A percentile compares a stretch with the other conserved stretches of the same genome.
Conservation (phyloP, 2,888 invertebrate species). For the Pyrochroa serraticornis region DNA sequence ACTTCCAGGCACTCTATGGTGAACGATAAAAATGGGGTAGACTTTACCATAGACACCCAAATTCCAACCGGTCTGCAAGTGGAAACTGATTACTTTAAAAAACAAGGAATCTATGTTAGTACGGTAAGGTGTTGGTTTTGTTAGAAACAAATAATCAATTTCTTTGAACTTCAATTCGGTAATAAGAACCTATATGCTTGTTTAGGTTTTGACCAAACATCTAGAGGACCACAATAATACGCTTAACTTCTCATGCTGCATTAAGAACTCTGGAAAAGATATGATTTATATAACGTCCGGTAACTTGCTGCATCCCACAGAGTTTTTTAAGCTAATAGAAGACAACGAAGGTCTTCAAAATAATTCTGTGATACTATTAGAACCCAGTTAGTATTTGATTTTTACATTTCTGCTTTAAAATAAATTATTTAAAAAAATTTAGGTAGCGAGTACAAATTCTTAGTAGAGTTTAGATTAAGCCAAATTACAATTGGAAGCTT, state of each 20-base stretch:
- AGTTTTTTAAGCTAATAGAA: conserved; percentile 17
- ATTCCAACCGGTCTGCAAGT: conserved; percentile 24
- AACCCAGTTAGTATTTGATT: conserved; percentile 31
- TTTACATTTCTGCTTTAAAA: not conserved
- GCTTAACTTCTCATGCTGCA: conserved; percentile 39
- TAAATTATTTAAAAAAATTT: not conserved
- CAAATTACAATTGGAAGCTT: conserved; percentile 55
- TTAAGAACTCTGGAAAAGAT: conserved; percentile 37
- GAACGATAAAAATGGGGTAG: conserved; percentile 41
- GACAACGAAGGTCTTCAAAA: conserved; percentile 16
- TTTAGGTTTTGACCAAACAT: conserved; percentile 37
- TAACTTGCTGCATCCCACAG: conserved; percentile 37
- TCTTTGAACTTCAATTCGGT: no score
- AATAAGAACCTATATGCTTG: no score
- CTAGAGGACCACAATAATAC: conserved; percentile 30
- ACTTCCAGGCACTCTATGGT: conserved; percentile 39
- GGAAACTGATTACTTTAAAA: conserved; percentile 6
- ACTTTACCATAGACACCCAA: conserved; percentile 29
- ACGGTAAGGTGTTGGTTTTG: conserved; percentile 32
- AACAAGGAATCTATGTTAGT: conserved; percentile 36
- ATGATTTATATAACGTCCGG: conserved; percentile 33
- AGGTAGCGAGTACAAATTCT: conserved; percentile 48
- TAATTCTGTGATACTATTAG: conserved; percentile 11
- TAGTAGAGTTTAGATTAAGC: conserved; percentile 44
- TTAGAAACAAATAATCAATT: not conserved